phyloP scores from a whole-genome alignment of 2,888 invertebrate species.

The Ichneumon xanthorius region DNA sequence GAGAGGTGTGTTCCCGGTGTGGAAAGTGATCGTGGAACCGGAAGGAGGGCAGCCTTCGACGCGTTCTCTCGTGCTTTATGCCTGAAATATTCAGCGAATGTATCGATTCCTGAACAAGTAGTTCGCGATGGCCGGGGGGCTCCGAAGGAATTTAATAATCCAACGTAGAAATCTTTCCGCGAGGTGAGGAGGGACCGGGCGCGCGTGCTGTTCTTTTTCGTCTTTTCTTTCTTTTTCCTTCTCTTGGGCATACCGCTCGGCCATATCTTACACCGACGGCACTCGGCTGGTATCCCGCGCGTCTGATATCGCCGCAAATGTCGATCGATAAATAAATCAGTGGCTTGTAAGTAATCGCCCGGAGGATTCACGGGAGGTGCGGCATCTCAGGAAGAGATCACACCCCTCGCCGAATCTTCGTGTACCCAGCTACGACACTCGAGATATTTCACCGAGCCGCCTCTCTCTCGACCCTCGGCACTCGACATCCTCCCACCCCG shows the following conservation, averaged over 20 bases:
- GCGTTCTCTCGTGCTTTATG: slow-evolving; percentile 67
- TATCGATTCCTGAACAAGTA: slow-evolving; percentile 84
- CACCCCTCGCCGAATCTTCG: slow-evolving; percentile 36
- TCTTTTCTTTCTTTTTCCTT: slow-evolving; percentile 31
- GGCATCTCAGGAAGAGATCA: slow-evolving; percentile 36
- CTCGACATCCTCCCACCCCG: slow-evolving; percentile 44
- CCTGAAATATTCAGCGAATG: slow-evolving; percentile 84
- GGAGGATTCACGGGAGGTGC: slow-evolving; percentile 20
- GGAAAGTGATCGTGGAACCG: slow-evolving; percentile 35
- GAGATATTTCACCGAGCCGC: slow-evolving; percentile 38
- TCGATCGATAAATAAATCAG: slow-evolving; percentile 80
- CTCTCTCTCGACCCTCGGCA: slow-evolving; percentile 43
- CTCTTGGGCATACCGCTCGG: slow-evolving; percentile 39
- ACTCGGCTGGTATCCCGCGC: slow-evolving; percentile 66
- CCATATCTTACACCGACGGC: slow-evolving; percentile 54
- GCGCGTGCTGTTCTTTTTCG: slow-evolving; percentile 49
- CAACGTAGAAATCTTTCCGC: slow-evolving; percentile 82
- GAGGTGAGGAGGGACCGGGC: slow-evolving; percentile 56
- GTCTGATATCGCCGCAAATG: slow-evolving; percentile 62
- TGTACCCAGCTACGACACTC: slow-evolving; percentile 45
- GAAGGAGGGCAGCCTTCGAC: slow-evolving; percentile 63
- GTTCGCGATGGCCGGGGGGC: slow-evolving; percentile 78
- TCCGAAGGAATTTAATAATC: slow-evolving; percentile 85
- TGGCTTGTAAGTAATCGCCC: slow-evolving; percentile 76
- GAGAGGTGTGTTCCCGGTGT: background rate